phyloP scores from a whole-genome alignment of 2,888 invertebrate species.

The Eurytoma californica region DNA sequence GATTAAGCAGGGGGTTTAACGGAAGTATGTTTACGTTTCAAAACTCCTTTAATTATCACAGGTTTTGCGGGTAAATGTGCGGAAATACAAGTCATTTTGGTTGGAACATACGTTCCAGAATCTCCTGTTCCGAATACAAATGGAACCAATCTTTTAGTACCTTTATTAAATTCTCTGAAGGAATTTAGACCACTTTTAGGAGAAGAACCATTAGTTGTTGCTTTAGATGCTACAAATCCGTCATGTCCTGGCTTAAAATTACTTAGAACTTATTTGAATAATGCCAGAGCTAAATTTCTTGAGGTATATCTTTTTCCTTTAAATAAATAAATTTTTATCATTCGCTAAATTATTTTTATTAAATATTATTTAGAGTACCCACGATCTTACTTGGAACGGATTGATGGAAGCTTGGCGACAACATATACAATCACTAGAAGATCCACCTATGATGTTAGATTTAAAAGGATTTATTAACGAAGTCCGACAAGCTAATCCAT shows the following conservation, averaged over 20 bases:
- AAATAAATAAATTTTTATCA: conserved; percentile 14
- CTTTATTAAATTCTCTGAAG: conserved; percentile 69
- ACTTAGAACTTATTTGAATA: conserved; percentile 70
- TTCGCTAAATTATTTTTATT: neutral
- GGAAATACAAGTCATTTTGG: conserved; percentile 71
- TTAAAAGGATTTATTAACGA: conserved; percentile 69
- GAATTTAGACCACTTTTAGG: conserved; percentile 71
- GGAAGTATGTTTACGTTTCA: neutral
- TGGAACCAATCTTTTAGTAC: conserved; percentile 68
- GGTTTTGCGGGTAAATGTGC: conserved; percentile 72
- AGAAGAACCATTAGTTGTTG: conserved; percentile 71
- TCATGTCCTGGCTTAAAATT: conserved; percentile 73
- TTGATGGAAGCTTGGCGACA: conserved; percentile 71
- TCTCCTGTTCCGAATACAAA: conserved; percentile 67
- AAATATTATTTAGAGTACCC: conserved; percentile 34
- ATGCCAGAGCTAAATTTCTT: conserved; percentile 70
- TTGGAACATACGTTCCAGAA: conserved; percentile 74
- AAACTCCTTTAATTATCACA: conserved; percentile 45
- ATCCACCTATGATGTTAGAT: conserved; percentile 70
- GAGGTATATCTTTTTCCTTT: conserved; percentile 64
- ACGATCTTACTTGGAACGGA: conserved; percentile 67
- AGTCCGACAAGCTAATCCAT: conserved; percentile 71
- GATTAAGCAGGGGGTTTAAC: too few relatives aligned
- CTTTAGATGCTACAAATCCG: conserved; percentile 73
- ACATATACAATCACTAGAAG: conserved; percentile 69